Conservation (phyloP, 2,888 invertebrate species). For the Mesorhabditis spiculigera region DNA sequence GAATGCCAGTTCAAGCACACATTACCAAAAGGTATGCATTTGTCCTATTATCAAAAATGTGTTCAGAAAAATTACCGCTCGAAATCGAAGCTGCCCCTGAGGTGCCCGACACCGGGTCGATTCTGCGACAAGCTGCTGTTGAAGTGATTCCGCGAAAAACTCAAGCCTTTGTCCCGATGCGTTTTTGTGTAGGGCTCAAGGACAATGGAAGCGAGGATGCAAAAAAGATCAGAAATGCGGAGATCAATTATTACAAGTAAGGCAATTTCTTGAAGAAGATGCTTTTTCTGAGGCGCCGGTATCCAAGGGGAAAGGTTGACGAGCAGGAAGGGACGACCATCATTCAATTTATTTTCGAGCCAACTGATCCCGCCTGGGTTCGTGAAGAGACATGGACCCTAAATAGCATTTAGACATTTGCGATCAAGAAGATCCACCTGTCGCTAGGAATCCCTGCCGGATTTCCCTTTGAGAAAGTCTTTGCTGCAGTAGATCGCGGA, state of each 20-base stretch:
- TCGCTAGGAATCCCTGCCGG: background rate
- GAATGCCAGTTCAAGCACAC: background rate
- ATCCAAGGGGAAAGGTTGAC: background rate
- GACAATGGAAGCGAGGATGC: background rate
- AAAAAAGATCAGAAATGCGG: background rate
- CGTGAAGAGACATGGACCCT: background rate
- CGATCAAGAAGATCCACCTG: background rate
- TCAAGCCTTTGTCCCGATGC: too few relatives aligned
- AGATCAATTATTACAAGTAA: slow-evolving; percentile 5
- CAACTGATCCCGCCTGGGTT: background rate
- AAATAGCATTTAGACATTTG: background rate
- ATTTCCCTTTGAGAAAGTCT: background rate
- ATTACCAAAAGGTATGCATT: background rate
- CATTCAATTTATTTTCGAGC: background rate
- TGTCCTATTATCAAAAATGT: background rate
- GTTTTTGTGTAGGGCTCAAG: background rate
- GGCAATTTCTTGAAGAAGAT: too few relatives aligned
- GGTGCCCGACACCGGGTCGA: too few relatives aligned
- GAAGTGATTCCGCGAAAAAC: too few relatives aligned
- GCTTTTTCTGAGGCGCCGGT: background rate
- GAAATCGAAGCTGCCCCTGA: too few relatives aligned
- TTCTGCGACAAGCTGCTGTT: too few relatives aligned
- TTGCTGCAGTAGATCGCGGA: background rate
- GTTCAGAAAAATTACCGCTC: background rate
- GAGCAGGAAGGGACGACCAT: background rate